Conservation (phyloP, 2,888 invertebrate genomes). For the Spicauda simplicius region DNA sequence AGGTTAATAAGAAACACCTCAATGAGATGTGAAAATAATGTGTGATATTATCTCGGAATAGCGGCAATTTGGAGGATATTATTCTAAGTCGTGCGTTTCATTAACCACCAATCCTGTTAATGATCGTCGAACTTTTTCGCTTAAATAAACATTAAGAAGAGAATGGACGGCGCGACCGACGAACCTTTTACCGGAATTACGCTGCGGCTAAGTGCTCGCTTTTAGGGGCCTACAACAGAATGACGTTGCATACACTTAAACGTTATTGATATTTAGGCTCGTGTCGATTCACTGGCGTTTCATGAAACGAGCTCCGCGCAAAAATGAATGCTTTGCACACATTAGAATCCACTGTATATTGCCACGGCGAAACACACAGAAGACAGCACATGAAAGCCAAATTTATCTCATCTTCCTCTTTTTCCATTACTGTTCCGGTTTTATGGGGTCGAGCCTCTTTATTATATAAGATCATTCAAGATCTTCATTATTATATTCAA, state of each 20-base stretch:
- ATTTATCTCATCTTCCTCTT: too few species aligned
- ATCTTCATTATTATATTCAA: too few species aligned
- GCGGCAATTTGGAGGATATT: conserved; percentile 53
- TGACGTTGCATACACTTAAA: conserved; percentile 40
- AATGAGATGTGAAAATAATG: conserved; percentile 75
- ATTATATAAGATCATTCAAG: too few species aligned
- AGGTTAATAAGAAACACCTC: conserved; percentile 65
- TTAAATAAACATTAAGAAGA: conserved; percentile 80
- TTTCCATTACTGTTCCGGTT: too few species aligned
- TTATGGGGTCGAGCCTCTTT: too few species aligned
- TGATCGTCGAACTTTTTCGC: conserved; percentile 77
- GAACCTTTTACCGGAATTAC: conserved; percentile 79
- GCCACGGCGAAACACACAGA: too few species aligned
- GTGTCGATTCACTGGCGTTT: conserved; percentile 5
- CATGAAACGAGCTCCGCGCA: not conserved
- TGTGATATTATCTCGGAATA: conserved; percentile 66
- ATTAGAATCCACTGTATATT: too few species aligned
- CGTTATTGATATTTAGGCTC: conserved; percentile 14
- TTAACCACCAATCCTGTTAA: conserved; percentile 75
- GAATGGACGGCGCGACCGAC: conserved; percentile 64
- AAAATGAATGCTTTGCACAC: not conserved
- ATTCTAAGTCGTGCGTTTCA: conserved; percentile 68
- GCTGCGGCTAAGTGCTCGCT: conserved; percentile 70
- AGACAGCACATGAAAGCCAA: too few species aligned
- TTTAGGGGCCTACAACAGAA: conserved; percentile 46